phyloP scores from a whole-genome alignment of 2,888 invertebrate genomes.

The Abrostola tripartita region DNA sequence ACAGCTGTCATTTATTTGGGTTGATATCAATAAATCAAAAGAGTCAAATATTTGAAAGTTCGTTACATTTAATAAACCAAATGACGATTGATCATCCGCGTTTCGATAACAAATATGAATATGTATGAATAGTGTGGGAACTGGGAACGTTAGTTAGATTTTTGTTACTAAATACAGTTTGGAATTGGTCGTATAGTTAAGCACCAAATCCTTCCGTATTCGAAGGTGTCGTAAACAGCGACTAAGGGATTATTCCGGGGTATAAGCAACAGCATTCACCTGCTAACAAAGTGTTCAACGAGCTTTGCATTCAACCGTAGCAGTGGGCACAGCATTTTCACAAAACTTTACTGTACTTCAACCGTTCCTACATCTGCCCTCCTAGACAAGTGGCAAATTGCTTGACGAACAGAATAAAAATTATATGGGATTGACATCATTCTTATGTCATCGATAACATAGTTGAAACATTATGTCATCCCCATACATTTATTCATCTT shows the following conservation, averaged over 20 bases:
- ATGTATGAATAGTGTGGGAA: slow-evolving; percentile 25
- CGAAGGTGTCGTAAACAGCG: slow-evolving; percentile 36
- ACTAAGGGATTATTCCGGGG: slow-evolving; percentile 31
- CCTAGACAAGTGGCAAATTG: no score
- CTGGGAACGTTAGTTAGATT: slow-evolving; percentile 1
- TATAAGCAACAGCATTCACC: slow-evolving; percentile 24
- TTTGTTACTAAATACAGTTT: slow-evolving; percentile 22
- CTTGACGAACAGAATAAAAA: no score
- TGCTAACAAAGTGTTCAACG: slow-evolving; percentile 14
- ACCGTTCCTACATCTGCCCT: no score
- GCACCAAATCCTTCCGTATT: slow-evolving; percentile 23
- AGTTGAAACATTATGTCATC: no score
- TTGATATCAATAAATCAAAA: slow-evolving; percentile 4
- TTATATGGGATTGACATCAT: no score
- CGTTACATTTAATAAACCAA: slow-evolving; percentile 32
- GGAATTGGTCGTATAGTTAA: slow-evolving; percentile 8
- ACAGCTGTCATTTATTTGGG: slow-evolving; percentile 3
- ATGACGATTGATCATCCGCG: slow-evolving; percentile 26
- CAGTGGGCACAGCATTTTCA: no score
- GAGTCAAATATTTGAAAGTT: slow-evolving; percentile 33
- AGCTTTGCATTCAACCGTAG: no score
- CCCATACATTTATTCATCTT: no score
- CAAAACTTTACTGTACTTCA: no score
- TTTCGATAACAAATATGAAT: slow-evolving; percentile 7
- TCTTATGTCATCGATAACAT: no score